Conservation (phyloP, 2,113 vertebrate genomes). For the Thalassarche chlororhynchos region DNA sequence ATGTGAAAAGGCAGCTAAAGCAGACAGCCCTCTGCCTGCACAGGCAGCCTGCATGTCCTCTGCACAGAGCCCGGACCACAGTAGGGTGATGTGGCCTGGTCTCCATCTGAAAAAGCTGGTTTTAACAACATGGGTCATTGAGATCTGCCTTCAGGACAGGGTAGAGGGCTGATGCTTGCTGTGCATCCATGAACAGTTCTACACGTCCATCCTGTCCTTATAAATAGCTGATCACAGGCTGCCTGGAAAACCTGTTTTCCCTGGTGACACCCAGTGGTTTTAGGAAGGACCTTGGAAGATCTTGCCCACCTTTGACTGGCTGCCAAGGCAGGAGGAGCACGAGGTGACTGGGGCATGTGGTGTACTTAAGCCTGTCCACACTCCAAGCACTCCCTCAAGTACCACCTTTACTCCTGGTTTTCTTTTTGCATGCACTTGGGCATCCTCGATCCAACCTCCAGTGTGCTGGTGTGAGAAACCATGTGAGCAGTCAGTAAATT, state of each 20-base stretch:
- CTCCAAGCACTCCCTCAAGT: rapidly evolving
- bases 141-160: neutral
- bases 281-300: neutral
- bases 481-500: neutral
- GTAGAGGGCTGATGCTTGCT: neutral
- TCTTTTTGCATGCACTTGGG: neutral
- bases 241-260: neutral
- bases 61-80: neutral
- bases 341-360: rapidly evolving
- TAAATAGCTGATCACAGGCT: neutral
- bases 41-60: neutral
- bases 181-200: neutral
- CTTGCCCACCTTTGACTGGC: neutral
- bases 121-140: neutral
- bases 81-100: neutral
- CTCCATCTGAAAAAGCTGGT: neutral
- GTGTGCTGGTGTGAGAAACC: neutral
- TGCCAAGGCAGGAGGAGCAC: neutral
- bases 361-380: rapidly evolving
- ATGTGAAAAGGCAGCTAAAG: neutral
- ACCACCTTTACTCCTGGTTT: neutral
- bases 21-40: neutral
- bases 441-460: neutral
- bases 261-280: neutral
- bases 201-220: rapidly evolving